Base-by-base conservation (phyloP, 2,797 vertebrate species). In the Chanos chanos region DNA sequence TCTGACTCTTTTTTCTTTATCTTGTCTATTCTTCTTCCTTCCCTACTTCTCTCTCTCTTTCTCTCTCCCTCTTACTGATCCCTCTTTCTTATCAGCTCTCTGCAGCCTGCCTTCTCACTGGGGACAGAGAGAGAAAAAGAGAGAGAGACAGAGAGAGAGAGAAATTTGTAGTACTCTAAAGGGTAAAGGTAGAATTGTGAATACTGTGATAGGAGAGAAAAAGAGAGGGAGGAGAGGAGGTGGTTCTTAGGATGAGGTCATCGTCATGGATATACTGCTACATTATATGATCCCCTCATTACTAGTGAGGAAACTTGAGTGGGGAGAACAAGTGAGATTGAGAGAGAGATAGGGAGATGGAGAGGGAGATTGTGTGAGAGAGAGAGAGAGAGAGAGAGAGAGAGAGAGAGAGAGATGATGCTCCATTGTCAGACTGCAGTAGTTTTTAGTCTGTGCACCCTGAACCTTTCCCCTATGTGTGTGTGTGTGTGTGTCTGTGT, bases 61-160 rank as follows among this genome's bases (percentile, higher is more conserved):
- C 47, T 25, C 43, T 36, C 24, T 54, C 43, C 36, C 57, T 70
- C 58, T 25, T 66, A 64, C 41, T 49, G 64, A 52, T 71, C 24
- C 39, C 45, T 63, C 45, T 54, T 33, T 55, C 49, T 55, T 64
- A 64, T 64, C 61, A 64, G 61, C 40, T 47, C 61, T 55, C 21
- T 54, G 50, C 61, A 55, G 61, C 50, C 41, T 55, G 50, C 52
- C 21, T 51, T 51, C 39, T 28, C 41, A 21, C 22, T 39, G 37
- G 16, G 47, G 24, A 53, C 36, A 54, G 47, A 33, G 8, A 53
- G 30, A 13, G 25, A 47, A 44, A 39, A 15, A 61, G 57, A 49
- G 4, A 19, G 39, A 30, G 25, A 19, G 41, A 58, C 2, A 16
- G 47, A 60, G 33, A 34, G 47, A 34, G 25, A 31, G 4, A 21